phyloP scores from a whole-genome alignment of 2,797 vertebrate genomes.

The Peromyscus aztecus region DNA sequence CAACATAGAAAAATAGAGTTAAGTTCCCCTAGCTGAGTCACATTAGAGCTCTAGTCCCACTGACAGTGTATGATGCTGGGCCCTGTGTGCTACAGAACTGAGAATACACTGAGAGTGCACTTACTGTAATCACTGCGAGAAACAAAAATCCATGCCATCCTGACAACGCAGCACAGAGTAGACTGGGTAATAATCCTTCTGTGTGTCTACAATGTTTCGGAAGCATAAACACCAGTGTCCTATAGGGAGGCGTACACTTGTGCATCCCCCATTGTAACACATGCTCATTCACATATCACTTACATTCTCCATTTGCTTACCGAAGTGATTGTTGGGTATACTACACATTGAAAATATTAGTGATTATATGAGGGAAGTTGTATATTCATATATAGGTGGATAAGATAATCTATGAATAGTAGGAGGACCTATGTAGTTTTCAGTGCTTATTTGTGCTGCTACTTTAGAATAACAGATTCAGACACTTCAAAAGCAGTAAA shows the following conservation, averaged over 20 bases:
- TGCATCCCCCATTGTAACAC: background rate
- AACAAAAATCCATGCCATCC: background rate
- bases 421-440: background rate
- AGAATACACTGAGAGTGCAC: background rate
- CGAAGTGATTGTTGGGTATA: background rate
- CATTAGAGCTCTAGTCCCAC: background rate
- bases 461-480: background rate
- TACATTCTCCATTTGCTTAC: background rate
- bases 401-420: background rate
- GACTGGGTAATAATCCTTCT: background rate
- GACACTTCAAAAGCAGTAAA: background rate
- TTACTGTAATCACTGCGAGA: background rate
- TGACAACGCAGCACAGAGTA: background rate
- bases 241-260: constrained; percentile 7
- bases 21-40: background rate
- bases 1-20: background rate
- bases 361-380: background rate
- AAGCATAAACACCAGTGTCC: constrained; percentile 3
- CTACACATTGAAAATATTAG: constrained; percentile 51
- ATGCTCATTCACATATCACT: constrained; percentile 46
- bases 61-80: background rate
- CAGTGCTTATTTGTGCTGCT: background rate
- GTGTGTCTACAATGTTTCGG: background rate
- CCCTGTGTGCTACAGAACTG: background rate
- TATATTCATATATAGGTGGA: background rate